Conservation (phyloP, 2,888 invertebrate species). For the Thysanoteuthis rhombus region DNA sequence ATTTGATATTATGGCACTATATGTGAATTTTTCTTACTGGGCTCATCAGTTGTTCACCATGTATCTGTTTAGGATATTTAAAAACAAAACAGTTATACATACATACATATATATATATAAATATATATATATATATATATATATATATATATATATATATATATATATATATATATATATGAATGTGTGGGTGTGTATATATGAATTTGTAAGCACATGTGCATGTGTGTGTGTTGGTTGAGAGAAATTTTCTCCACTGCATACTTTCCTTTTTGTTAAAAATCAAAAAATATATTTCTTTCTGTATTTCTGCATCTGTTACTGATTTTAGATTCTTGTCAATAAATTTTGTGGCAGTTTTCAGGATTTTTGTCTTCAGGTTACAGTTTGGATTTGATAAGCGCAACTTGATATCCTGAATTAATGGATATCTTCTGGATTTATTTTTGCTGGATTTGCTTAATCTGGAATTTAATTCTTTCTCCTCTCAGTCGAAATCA, state of each 20-base stretch:
- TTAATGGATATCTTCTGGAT: not conserved
- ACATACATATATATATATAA: no score
- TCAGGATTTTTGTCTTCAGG: not conserved
- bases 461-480: not conserved
- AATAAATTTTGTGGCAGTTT: not conserved
- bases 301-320: not conserved
- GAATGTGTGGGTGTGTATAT: not conserved
- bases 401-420: not conserved
- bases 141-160: no score
- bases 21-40: no score
- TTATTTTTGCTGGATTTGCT: not conserved
- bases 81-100: no score
- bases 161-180: no score
- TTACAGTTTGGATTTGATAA: not conserved
- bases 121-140: no score
- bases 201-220: not conserved
- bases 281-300: not conserved
- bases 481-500: not conserved
- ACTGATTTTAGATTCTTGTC: not conserved
- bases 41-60: no score
- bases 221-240: not conserved
- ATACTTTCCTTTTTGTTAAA: not conserved
- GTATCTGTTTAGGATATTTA: no score
- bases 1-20: no score
- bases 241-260: not conserved